Evolutionary conservation across 2,888 invertebrate species (phyloP).

Genomic region (Timema podura): DNA sequence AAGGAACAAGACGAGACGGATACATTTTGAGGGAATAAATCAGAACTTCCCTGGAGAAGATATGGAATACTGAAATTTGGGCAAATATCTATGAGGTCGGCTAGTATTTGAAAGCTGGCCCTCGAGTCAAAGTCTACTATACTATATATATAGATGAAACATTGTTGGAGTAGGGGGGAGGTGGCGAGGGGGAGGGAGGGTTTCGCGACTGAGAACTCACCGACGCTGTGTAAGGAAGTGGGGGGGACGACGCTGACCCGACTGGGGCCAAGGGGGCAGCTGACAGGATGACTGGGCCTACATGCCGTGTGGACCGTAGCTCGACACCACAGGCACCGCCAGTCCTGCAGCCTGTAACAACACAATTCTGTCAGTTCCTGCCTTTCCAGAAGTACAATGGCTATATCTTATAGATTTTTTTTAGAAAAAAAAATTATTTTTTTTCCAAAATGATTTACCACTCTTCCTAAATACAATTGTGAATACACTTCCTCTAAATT

Average conservation of each 20-base stretch:
- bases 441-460: too few relatives aligned
- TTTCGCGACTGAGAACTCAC: constrained; percentile 42
- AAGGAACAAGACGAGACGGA: too few relatives aligned
- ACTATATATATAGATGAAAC: too few relatives aligned
- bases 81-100: too few relatives aligned
- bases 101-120: too few relatives aligned
- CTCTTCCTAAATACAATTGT: too few relatives aligned
- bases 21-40: too few relatives aligned
- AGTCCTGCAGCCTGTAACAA: constrained; percentile 76
- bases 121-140: too few relatives aligned
- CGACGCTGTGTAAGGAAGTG: constrained; percentile 83
- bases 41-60: too few relatives aligned
- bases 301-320: constrained; percentile 89
- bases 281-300: constrained; percentile 69
- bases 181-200: too few relatives aligned
- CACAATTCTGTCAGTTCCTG: neutral
- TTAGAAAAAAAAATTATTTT: constrained; percentile 22
- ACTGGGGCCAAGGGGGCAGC: constrained; percentile 84
- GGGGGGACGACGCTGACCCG: constrained; percentile 93
- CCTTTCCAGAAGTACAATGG: neutral
- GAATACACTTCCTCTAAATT: too few relatives aligned
- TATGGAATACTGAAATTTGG: too few relatives aligned
- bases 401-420: neutral
- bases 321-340: constrained; percentile 95
- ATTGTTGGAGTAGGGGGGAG: neutral